A percentile compares a stretch with the other conserved stretches of the same genome.
phyloP scores from a whole-genome alignment of 2,113 vertebrate species.

The Hyaena hyaena region DNA sequence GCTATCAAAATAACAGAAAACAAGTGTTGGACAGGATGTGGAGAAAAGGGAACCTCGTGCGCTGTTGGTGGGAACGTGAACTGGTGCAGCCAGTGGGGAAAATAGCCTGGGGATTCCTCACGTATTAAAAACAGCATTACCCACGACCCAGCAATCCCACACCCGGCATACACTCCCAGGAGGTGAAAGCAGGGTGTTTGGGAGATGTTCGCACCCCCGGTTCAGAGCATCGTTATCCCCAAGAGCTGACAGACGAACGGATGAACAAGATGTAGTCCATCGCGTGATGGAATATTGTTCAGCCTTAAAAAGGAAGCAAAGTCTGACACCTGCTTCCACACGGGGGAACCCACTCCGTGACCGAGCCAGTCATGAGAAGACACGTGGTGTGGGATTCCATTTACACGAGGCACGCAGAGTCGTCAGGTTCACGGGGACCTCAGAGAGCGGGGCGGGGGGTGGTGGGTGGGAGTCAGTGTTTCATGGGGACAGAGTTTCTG shows the following conservation, averaged over 20 bases:
- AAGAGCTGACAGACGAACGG: neutral
- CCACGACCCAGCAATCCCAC: neutral
- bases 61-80: rapidly evolving
- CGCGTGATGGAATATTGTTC: too few relatives aligned
- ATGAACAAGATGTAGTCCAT: too few relatives aligned
- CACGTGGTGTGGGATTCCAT: neutral
- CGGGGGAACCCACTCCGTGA: neutral
- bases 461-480: neutral
- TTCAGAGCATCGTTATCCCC: neutral
- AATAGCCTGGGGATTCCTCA: neutral
- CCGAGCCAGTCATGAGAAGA: too few relatives aligned
- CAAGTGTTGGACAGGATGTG: neutral
- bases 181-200: neutral
- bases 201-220: too few relatives aligned
- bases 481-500: neutral
- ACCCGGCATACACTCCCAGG: rapidly evolving
- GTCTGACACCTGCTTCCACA: too few relatives aligned
- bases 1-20: neutral
- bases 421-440: neutral
- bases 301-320: neutral
- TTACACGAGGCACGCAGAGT: neutral
- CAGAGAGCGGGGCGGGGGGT: neutral
- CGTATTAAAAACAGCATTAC: rapidly evolving
- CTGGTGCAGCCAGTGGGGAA: rapidly evolving
- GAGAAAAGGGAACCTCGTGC: neutral